These are phyloP conservation scores for Zapus hudsonius DNA, from an alignment of 2,113 vertebrate genomes.

Conservation along the genomic window DNA sequence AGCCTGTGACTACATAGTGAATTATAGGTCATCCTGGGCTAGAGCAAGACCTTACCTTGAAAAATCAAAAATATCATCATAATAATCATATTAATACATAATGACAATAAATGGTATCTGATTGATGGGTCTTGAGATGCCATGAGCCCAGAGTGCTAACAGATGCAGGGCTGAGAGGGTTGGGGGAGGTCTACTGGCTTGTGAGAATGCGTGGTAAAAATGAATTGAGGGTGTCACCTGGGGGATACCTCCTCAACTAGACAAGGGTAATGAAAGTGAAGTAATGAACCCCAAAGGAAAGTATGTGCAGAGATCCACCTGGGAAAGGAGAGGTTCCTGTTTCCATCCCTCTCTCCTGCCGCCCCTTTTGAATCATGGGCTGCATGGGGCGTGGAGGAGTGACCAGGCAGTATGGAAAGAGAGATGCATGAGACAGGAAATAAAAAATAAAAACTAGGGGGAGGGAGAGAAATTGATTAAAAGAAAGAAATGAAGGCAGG, in stretches of 20 bases:
- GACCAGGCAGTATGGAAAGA: neutral
- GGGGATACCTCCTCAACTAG: neutral
- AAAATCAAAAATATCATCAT: no score
- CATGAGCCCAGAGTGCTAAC: neutral
- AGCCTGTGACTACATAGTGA: no score
- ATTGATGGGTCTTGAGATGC: neutral
- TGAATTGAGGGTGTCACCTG: neutral
- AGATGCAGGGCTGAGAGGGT: neutral
- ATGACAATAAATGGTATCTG: neutral
- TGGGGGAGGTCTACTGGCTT: neutral
- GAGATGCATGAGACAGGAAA: neutral
- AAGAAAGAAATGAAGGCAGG: neutral
- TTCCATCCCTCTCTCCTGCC: neutral
- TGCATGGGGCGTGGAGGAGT: neutral
- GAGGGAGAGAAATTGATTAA: neutral
- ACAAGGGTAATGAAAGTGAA: fast-evolving
- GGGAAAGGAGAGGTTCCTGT: neutral
- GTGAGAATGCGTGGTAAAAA: neutral
- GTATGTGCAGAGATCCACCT: neutral
- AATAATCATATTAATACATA: no score
- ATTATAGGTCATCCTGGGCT: no score
- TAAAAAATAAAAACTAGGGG: neutral
- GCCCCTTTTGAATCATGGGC: neutral
- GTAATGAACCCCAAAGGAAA: neutral
- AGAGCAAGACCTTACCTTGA: no score